Evolutionary conservation across 2,888 invertebrate genomes (phyloP).

Genomic region (Serripes groenlandicus): DNA sequence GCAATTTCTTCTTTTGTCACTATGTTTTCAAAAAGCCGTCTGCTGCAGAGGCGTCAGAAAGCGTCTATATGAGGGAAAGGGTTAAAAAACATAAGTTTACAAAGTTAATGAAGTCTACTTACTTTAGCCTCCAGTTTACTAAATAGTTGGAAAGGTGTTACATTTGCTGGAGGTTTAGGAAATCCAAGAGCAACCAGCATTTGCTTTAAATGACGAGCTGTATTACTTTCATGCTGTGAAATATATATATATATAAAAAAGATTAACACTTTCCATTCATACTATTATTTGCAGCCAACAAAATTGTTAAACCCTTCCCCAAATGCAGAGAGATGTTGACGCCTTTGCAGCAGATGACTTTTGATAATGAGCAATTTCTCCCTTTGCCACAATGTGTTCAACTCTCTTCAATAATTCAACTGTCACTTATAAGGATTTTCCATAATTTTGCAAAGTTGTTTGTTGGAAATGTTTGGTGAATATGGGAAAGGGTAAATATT

Average conservation of each 20-base stretch:
- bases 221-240: constrained; percentile 93
- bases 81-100: no score
- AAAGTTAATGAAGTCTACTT: no score
- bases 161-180: constrained; percentile 95
- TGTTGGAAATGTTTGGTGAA: no score
- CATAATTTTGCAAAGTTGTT: no score
- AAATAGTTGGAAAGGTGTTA: constrained; percentile 92
- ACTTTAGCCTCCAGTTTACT: constrained; percentile 92
- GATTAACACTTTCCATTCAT: neutral
- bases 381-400: neutral
- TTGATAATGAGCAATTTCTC: neutral
- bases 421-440: no score
- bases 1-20: no score
- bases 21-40: no score
- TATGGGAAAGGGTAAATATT: no score
- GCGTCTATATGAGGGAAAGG: no score
- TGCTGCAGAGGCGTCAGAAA: no score
- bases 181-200: constrained; percentile 93
- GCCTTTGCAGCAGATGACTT: neutral
- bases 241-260: neutral
- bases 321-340: neutral
- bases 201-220: constrained; percentile 92
- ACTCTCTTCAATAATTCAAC: neutral
- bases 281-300: neutral
- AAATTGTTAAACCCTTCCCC: neutral